Evolutionary conservation across 2,113 vertebrate species (phyloP).

Genomic region (Thinocorus orbignyianus): DNA sequence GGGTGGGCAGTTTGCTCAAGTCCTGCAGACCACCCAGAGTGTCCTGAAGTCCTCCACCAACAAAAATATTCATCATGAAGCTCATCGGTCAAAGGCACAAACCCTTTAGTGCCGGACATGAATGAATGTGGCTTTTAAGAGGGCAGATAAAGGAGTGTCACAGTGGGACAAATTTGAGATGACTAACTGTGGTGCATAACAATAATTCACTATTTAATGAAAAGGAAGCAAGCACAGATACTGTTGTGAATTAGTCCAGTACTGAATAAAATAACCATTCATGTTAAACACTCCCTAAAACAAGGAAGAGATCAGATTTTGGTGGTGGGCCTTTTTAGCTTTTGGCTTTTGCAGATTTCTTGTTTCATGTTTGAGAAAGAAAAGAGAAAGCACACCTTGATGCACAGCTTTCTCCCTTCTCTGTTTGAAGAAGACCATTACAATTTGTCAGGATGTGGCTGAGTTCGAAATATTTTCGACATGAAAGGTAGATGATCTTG

Average conservation of each 20-base stretch:
- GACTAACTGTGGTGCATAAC: neutral
- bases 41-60: neutral
- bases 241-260: neutral
- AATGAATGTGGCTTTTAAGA: neutral
- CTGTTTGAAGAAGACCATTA: neutral
- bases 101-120: neutral
- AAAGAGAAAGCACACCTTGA: neutral
- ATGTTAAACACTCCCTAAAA: neutral
- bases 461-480: neutral
- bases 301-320: neutral
- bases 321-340: rapidly evolving
- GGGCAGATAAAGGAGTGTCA: neutral
- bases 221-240: neutral
- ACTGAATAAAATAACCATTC: neutral
- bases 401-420: neutral
- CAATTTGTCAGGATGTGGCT: neutral
- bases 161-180: neutral
- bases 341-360: neutral
- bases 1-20: neutral
- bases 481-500: neutral
- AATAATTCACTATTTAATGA: neutral
- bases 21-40: neutral
- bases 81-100: neutral
- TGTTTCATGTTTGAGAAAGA: neutral
- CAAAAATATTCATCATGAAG: neutral